These are phyloP conservation scores for Steinernema feltiae DNA, from an alignment of 1,140 invertebrate species.

Conservation along the genomic window DNA sequence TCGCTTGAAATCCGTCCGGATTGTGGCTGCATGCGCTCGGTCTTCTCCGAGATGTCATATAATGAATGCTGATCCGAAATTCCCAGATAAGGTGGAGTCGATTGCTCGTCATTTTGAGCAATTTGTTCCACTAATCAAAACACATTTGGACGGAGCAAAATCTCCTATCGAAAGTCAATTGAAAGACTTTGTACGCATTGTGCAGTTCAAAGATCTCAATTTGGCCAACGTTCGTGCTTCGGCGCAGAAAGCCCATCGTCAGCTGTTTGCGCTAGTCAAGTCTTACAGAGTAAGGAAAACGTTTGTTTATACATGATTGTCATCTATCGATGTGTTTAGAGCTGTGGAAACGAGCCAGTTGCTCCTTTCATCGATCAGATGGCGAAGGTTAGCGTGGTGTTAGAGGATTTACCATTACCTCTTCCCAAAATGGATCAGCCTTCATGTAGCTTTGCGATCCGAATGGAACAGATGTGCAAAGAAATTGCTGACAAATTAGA, in stretches of 20 bases:
- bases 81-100: slow-evolving; percentile 72
- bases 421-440: background rate
- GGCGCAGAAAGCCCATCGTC: slow-evolving; percentile 44
- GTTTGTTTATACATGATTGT: background rate
- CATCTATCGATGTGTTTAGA: background rate
- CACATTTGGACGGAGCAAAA: slow-evolving; percentile 63
- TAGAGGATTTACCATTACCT: background rate
- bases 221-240: slow-evolving; percentile 81
- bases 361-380: background rate
- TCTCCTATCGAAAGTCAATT: slow-evolving; percentile 78
- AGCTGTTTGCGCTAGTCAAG: slow-evolving; percentile 50
- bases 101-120: slow-evolving; percentile 77
- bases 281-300: slow-evolving; percentile 43
- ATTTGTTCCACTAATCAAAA: slow-evolving; percentile 67
- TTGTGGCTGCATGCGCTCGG: slow-evolving; percentile 67
- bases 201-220: slow-evolving; percentile 87
- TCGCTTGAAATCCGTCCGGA: slow-evolving; percentile 71
- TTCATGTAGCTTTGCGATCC: background rate
- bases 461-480: slow-evolving; percentile 12
- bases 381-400: background rate
- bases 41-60: background rate
- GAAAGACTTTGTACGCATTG: slow-evolving; percentile 83
- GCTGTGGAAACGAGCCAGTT: background rate
- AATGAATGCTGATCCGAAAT: background rate
- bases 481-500: slow-evolving; percentile 8